phyloP scores from a whole-genome alignment of 2,113 vertebrate species.

The Todiramphus chloris region DNA sequence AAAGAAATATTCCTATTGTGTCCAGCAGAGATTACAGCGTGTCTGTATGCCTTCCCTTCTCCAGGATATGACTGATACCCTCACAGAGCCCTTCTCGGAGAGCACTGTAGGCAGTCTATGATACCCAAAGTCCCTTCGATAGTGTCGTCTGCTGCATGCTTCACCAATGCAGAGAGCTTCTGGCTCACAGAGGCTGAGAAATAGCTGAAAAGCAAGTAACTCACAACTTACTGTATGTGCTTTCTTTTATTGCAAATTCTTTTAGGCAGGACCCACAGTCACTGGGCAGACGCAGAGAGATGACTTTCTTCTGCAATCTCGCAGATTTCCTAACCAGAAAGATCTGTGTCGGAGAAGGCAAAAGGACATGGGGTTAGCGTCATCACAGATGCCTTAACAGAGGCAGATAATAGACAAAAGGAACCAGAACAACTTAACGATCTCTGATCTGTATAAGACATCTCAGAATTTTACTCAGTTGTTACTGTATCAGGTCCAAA shows the following conservation, averaged over 20 bases:
- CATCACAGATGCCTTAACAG: background rate
- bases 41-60: background rate
- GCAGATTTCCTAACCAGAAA: slow-evolving; percentile 89
- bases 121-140: too few relatives aligned
- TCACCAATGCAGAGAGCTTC: background rate
- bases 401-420: background rate
- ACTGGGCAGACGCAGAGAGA: slow-evolving; percentile 82
- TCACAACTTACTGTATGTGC: slow-evolving; percentile 88
- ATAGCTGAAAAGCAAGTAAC: background rate
- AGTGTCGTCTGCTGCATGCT: background rate
- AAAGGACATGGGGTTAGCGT: background rate
- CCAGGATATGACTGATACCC: background rate
- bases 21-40: background rate
- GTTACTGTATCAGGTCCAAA: background rate
- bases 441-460: background rate
- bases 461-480: background rate
- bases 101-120: background rate
- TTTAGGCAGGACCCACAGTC: slow-evolving; percentile 75
- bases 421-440: background rate
- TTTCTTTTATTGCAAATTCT: slow-evolving; percentile 90
- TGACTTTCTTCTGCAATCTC: slow-evolving; percentile 87
- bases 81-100: background rate
- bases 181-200: background rate
- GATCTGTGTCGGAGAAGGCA: slow-evolving; percentile 73
- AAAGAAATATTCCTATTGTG: background rate